Percentiles rank a stretch among this genome's conserved stretches.
These are phyloP conservation scores for Bathybates hornii DNA, from an alignment of 2,113 vertebrate genomes.

Conservation along the genomic window DNA sequence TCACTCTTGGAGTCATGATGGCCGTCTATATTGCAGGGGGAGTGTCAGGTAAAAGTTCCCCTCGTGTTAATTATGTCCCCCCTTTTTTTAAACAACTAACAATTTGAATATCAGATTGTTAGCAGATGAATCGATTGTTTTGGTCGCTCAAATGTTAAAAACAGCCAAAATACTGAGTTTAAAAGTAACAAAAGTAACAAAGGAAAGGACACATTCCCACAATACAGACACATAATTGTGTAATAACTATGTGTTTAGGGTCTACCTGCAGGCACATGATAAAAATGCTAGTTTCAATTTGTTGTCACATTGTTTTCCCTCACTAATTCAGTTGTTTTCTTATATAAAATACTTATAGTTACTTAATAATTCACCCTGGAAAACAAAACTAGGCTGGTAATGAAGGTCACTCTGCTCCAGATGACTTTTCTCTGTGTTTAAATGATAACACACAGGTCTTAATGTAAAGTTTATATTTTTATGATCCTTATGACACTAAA, in stretches of 20 bases:
- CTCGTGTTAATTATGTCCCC: not conserved
- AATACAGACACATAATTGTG: not conserved
- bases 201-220: not conserved
- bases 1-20: conserved; percentile 83
- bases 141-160: not conserved
- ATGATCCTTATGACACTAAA: not conserved
- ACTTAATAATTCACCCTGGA: not conserved
- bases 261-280: not conserved
- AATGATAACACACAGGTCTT: not conserved
- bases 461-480: not conserved
- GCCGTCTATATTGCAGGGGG: conserved; percentile 86
- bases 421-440: not conserved
- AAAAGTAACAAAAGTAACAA: not conserved
- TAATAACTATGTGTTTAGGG: not conserved
- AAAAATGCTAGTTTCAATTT: not conserved
- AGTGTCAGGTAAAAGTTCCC: conserved; percentile 81
- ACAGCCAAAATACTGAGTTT: not conserved
- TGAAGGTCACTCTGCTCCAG: not conserved
- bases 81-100: not conserved
- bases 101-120: not conserved
- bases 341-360: not conserved
- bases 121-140: not conserved
- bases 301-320: not conserved
- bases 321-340: not conserved
- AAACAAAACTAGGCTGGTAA: not conserved